phyloP scores from a whole-genome alignment of 2,888 invertebrate genomes.

The Embidobia sp. region DNA sequence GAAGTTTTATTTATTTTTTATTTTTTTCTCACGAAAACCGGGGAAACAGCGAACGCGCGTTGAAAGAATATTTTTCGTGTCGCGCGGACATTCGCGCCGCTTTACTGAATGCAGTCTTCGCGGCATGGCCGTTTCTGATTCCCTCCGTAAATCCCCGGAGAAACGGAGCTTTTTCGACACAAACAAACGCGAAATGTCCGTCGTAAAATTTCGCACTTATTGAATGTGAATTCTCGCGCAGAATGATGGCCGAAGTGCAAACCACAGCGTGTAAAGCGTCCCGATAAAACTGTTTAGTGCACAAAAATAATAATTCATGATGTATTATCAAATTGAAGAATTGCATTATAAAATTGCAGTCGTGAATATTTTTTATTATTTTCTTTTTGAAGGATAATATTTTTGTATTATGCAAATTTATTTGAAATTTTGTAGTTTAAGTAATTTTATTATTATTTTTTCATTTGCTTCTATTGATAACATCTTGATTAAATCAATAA shows the following conservation, averaged over 20 bases:
- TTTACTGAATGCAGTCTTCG: slow-evolving; percentile 14
- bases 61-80: slow-evolving; percentile 31
- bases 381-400: no score
- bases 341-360: no score
- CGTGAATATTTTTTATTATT: neutral
- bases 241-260: no score
- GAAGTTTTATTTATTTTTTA: neutral
- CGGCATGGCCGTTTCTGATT: slow-evolving; percentile 31
- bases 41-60: slow-evolving; percentile 6
- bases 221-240: slow-evolving; percentile 49
- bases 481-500: no score
- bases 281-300: no score
- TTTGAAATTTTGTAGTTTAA: no score
- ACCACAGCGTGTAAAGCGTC: no score
- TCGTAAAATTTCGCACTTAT: slow-evolving; percentile 50
- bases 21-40: slow-evolving; percentile 14
- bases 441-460: no score
- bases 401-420: no score
- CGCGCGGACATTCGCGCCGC: slow-evolving; percentile 6
- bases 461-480: no score
- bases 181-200: slow-evolving; percentile 36
- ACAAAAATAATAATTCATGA: no score
- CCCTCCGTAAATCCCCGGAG: slow-evolving; percentile 36
- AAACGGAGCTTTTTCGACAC: slow-evolving; percentile 28
- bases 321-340: no score